Evolutionary conservation across 1,140 invertebrate genomes (phyloP).

Genomic region (Brachionus rubens): DNA sequence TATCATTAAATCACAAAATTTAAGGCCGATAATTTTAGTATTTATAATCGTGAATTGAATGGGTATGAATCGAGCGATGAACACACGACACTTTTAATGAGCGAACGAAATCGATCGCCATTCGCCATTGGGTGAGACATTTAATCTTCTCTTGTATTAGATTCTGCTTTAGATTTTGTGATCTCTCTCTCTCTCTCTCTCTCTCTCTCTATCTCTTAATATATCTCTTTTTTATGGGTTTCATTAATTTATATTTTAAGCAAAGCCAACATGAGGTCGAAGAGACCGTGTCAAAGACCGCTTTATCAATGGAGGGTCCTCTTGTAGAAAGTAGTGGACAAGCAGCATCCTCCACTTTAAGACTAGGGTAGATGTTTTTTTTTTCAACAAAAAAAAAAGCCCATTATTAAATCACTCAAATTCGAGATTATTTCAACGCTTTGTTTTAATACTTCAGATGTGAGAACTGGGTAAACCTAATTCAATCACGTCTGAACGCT

Average conservation of each 20-base stretch:
- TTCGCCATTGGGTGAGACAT: constrained; percentile 41
- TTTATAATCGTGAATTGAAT: constrained; percentile 29
- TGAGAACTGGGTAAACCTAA: no score
- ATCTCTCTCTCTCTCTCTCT: not conserved
- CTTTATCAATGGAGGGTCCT: constrained; percentile 22
- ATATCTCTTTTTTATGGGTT: not conserved
- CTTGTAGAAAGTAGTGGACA: not conserved
- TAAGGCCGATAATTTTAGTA: constrained; percentile 45
- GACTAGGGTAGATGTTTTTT: no score
- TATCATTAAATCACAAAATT: constrained; percentile 36
- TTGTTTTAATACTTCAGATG: no score
- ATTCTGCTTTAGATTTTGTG: constrained; percentile 46
- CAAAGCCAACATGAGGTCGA: constrained; percentile 5
- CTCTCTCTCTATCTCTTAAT: not conserved
- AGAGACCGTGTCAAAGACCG: constrained; percentile 13
- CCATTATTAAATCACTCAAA: no score
- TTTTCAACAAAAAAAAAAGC: no score
- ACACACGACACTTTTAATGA: constrained; percentile 17
- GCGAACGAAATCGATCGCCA: constrained; percentile 23
- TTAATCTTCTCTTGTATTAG: not conserved
- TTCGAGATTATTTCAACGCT: no score
- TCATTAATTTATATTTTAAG: not conserved
- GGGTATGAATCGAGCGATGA: constrained; percentile 22
- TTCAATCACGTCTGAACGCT: no score
- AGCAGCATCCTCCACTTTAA: not conserved